Conservation (phyloP, 2,888 invertebrate genomes). For the Amblyteles armatorius region DNA sequence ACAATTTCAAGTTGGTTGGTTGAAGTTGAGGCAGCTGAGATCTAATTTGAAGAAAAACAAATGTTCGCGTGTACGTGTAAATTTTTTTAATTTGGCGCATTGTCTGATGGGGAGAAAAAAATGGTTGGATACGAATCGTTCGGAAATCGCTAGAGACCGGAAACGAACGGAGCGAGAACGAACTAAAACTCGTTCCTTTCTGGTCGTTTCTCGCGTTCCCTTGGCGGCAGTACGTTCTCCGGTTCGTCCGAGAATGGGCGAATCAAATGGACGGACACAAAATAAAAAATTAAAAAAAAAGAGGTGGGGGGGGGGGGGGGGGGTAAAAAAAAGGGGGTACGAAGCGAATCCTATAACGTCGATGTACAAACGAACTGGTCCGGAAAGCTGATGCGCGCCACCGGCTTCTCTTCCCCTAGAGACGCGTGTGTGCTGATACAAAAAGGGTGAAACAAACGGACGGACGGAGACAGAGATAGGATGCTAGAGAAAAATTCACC, state of each 20-base stretch:
- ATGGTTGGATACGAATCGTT: background rate
- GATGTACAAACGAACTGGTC: slow-evolving; percentile 48
- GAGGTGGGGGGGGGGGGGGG: too few species aligned
- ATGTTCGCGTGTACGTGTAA: background rate
- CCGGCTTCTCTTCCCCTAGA: slow-evolving; percentile 29
- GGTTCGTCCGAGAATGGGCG: slow-evolving; percentile 44
- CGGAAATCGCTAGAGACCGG: slow-evolving; percentile 29
- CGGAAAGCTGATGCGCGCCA: slow-evolving; percentile 14
- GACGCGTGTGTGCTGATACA: slow-evolving; percentile 33
- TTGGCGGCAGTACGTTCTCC: slow-evolving; percentile 31
- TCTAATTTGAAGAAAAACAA: background rate
- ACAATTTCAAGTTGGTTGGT: background rate
- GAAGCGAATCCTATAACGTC: slow-evolving; percentile 23
- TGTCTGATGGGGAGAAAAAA: background rate
- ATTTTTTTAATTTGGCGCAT: background rate
- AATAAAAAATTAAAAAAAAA: background rate
- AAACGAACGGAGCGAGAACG: slow-evolving; percentile 27
- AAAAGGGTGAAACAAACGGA: slow-evolving; percentile 7
- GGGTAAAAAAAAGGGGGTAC: background rate
- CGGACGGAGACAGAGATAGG: background rate
- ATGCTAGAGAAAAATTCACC: slow-evolving; percentile 27
- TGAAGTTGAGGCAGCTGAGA: too few species aligned
- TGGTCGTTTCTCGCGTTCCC: slow-evolving; percentile 26
- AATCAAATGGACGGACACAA: slow-evolving; percentile 34
- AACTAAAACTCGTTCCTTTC: slow-evolving; percentile 19